Evolutionary conservation across 2,113 vertebrate genomes (phyloP), one percentile per base, ranked within the genome.

Genomic region (Alouatta palliata): DNA sequence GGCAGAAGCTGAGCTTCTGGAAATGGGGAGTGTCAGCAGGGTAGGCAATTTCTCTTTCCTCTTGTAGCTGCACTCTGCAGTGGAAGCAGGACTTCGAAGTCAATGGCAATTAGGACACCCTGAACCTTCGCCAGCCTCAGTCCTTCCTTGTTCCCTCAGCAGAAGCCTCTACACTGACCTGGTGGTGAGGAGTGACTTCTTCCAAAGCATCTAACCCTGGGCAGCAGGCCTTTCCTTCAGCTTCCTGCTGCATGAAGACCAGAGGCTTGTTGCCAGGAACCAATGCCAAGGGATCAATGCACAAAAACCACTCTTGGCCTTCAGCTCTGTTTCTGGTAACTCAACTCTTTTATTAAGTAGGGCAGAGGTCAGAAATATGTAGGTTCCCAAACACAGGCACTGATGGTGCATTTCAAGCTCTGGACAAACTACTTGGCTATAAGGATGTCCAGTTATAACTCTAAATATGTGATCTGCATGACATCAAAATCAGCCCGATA

Each of bases 321-420:
- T 61, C 6, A 40, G 20, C 84, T 96, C 71, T 71, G 17, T 66
- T 85, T 91, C 84, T 94, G 76, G 13, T 35, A 25, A 77, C 76
- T 61, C 58, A 52, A 56, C 83, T 90, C 43, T 82, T 80, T 89
- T 64, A 86, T 43, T 83, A 82, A 94, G 30, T 47, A 89, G 35
- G 86, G 10, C 43, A 58, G 35, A 92, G 86, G 77, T 95, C 86
- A 91, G 43, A 85, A 96, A 86, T 73, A 83, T 11, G 75, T 23
- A 92, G 35, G 2, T 56, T 92, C 68, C 85, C 82, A 86, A 80
- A 87, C 35, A 49, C 47, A 92, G 76, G 40, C 11, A 7, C 30
- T 54, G 13, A 58, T 8, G 20, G 66, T 32, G 64, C 40, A 49
- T 56, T 94, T 90, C 30, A 64, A 66, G 8, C 21, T 86, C 90